Percentiles rank a stretch among this genome's conserved stretches.
Conservation (phyloP, 2,113 vertebrate species). For the Cyprinodon variegatus region DNA sequence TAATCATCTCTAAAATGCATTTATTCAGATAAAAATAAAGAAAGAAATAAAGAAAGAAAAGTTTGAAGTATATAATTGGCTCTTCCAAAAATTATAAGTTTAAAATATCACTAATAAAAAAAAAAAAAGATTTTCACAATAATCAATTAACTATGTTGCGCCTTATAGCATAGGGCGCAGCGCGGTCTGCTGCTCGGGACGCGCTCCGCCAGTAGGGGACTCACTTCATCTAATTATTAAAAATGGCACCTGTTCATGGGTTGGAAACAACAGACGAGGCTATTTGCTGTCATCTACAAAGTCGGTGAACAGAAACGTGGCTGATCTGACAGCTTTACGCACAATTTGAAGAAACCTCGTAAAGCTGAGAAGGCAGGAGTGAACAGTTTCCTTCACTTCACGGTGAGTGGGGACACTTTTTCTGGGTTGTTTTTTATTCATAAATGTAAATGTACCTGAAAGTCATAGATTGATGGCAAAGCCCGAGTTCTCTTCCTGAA, state of each 20-base stretch:
- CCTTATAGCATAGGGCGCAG: neutral
- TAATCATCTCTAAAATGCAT: neutral
- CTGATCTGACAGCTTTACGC: neutral
- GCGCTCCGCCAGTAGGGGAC: constrained; percentile 58
- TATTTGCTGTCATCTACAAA: neutral
- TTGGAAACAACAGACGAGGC: constrained; percentile 23
- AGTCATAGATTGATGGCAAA: neutral
- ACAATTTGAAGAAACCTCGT: rapidly evolving
- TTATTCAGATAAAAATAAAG: neutral
- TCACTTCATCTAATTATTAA: constrained; percentile 45
- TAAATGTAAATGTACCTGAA: neutral
- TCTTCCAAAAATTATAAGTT: too few relatives aligned
- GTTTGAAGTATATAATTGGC: too few relatives aligned
- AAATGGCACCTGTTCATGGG: constrained; percentile 75
- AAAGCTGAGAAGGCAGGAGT: constrained; percentile 1
- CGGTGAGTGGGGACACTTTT: constrained; percentile 26
- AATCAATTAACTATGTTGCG: neutral
- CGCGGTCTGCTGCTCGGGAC: constrained; percentile 1
- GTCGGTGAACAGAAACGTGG: neutral
- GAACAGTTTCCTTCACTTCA: too few relatives aligned
- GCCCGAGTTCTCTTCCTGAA: neutral
- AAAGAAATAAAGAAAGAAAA: neutral
- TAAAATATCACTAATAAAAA: too few relatives aligned
- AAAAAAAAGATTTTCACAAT: too few relatives aligned
- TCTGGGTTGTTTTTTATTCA: too few relatives aligned